Conservation (phyloP, 2,888 invertebrate genomes). For the Lepeophtheirus nordmannii region DNA sequence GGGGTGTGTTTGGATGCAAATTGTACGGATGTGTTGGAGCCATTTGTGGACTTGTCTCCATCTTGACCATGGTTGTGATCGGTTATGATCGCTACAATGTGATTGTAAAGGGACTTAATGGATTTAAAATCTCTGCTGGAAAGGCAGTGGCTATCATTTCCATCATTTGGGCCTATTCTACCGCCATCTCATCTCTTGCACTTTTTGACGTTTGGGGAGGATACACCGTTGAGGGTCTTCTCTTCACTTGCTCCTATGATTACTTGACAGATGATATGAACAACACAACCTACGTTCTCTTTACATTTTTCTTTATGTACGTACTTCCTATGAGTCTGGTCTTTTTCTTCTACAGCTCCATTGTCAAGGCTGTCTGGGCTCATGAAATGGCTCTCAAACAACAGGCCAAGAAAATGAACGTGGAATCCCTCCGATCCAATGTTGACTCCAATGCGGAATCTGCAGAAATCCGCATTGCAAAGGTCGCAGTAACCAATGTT, state of each 20-base stretch:
- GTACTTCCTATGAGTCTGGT: conserved; percentile 31
- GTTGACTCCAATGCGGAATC: conserved; percentile 26
- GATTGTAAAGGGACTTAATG: conserved; percentile 32
- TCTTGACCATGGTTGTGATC: conserved; percentile 36
- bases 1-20: conserved; percentile 33
- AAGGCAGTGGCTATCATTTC: conserved; percentile 26
- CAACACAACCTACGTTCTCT: conserved; percentile 28
- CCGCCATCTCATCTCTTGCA: conserved; percentile 33
- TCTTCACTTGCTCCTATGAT: conserved; percentile 36
- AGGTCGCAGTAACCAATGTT: conserved; percentile 27
- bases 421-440: conserved; percentile 20
- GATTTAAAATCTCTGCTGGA: conserved; percentile 29
- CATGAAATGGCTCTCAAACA: conserved; percentile 30
- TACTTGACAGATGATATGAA: conserved; percentile 29
- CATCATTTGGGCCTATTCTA: conserved; percentile 32
- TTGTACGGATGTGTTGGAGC: conserved; percentile 36
- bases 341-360: conserved; percentile 34
- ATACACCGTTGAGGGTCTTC: conserved; percentile 37
- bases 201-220: conserved; percentile 34
- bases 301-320: conserved; percentile 27
- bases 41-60: conserved; percentile 36
- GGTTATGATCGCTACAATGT: conserved; percentile 36
- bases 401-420: conserved; percentile 29
- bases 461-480: conserved; percentile 28
- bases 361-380: conserved; percentile 31